Evolutionary conservation across 2,797 vertebrate species (phyloP).

Genomic region (Rhadinocentrus ornatus): DNA sequence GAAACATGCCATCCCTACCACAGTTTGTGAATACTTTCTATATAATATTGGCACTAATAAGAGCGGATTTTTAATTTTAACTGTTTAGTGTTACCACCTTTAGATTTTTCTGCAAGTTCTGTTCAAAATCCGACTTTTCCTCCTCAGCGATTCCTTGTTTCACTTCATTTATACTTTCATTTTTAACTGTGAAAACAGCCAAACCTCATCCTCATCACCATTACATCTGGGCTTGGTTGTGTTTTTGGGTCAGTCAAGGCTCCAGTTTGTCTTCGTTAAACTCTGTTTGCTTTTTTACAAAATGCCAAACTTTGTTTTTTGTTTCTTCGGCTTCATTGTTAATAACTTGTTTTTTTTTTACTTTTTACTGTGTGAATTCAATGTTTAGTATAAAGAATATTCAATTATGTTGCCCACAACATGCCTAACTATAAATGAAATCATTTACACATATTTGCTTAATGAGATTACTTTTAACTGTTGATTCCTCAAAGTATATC

Average conservation of each 20-base stretch:
- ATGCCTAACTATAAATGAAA: slow-evolving; percentile 58
- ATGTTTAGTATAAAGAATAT: slow-evolving; percentile 50
- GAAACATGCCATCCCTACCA: neutral
- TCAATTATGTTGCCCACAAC: slow-evolving; percentile 59
- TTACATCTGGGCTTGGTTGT: slow-evolving; percentile 11
- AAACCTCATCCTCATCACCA: slow-evolving; percentile 53
- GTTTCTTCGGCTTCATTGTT: slow-evolving; percentile 22
- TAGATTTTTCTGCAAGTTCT: neutral
- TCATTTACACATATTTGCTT: slow-evolving; percentile 59
- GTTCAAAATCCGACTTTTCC: slow-evolving; percentile 32
- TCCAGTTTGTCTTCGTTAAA: neutral
- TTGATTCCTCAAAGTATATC: slow-evolving; percentile 71
- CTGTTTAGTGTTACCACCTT: neutral
- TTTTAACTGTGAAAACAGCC: slow-evolving; percentile 74
- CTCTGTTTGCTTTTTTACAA: slow-evolving; percentile 35
- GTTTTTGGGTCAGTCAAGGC: slow-evolving; percentile 7
- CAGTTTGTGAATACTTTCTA: too few species aligned
- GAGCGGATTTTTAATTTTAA: neutral
- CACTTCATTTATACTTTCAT: slow-evolving; percentile 23
- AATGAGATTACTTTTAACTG: slow-evolving; percentile 67
- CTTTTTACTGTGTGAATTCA: slow-evolving; percentile 51
- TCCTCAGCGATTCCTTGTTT: slow-evolving; percentile 13
- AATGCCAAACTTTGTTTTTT: slow-evolving; percentile 41
- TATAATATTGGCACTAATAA: too few species aligned
- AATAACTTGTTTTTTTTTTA: slow-evolving; percentile 37